phyloP scores from a whole-genome alignment of 2,113 vertebrate species.

The Pelobates fuscus region DNA sequence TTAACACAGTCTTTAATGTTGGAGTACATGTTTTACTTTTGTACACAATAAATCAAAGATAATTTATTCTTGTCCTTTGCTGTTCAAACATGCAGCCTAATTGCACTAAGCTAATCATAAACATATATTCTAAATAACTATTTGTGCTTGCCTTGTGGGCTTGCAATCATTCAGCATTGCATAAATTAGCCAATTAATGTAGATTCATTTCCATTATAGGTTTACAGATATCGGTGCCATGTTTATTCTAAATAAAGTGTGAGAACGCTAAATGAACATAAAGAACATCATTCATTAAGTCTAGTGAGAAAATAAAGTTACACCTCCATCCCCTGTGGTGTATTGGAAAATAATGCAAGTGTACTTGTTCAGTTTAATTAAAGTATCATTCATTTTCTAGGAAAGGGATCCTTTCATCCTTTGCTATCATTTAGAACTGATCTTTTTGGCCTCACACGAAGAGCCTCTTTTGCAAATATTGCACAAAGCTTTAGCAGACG shows the following conservation, averaged over 20 bases:
- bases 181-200: slow-evolving; percentile 40
- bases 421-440: slow-evolving; percentile 40
- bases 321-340: slow-evolving; percentile 25
- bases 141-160: slow-evolving; percentile 19
- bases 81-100: slow-evolving; percentile 39
- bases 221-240: slow-evolving; percentile 20
- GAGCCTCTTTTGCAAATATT: slow-evolving; percentile 39
- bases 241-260: slow-evolving; percentile 36
- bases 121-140: slow-evolving; percentile 15
- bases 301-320: slow-evolving; percentile 28
- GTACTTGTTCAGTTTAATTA: slow-evolving; percentile 45
- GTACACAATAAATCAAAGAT: slow-evolving; percentile 31
- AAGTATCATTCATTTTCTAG: slow-evolving; percentile 43
- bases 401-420: slow-evolving; percentile 34
- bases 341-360: slow-evolving; percentile 18
- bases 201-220: slow-evolving; percentile 25
- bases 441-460: slow-evolving; percentile 41
- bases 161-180: slow-evolving; percentile 15
- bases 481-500: not conserved
- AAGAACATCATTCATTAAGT: slow-evolving; percentile 25
- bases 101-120: slow-evolving; percentile 42
- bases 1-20: slow-evolving; percentile 38
- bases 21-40: slow-evolving; percentile 42
- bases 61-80: slow-evolving; percentile 40
- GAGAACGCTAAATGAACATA: slow-evolving; percentile 26